phyloP scores from a whole-genome alignment of 2,888 invertebrate species.

The Tortricodes alternella region DNA sequence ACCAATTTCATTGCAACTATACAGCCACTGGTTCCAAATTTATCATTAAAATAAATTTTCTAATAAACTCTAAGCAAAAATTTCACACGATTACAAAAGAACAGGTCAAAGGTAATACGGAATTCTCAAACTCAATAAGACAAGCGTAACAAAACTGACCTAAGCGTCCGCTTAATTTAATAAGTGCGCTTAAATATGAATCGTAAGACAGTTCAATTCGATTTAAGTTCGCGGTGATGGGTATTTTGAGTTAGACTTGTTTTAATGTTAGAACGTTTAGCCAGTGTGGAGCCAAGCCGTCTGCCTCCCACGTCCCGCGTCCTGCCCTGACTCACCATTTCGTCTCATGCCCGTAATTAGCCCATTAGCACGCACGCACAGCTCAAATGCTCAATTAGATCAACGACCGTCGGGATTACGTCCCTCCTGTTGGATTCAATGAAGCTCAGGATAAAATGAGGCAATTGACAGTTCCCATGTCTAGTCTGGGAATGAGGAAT shows the following conservation, averaged over 20 bases:
- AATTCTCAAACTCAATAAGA: too few species aligned
- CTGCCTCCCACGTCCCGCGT: constrained; percentile 74
- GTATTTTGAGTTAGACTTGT: too few species aligned
- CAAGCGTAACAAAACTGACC: too few species aligned
- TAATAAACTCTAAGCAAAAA: too few species aligned
- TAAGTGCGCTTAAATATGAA: too few species aligned
- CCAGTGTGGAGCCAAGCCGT: constrained; percentile 73
- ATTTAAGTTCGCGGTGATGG: too few species aligned
- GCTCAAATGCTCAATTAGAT: constrained; percentile 79
- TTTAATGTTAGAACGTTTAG: background rate
- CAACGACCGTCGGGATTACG: constrained; percentile 75
- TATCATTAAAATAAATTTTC: too few species aligned
- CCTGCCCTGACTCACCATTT: constrained; percentile 79
- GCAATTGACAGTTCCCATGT: constrained; percentile 55
- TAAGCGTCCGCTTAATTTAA: too few species aligned
- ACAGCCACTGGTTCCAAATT: too few species aligned
- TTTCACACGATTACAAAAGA: background rate
- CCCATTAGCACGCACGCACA: constrained; percentile 80
- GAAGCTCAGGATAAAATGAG: constrained; percentile 52
- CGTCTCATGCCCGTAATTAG: constrained; percentile 76
- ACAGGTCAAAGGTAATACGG: background rate
- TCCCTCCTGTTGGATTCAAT: constrained; percentile 59
- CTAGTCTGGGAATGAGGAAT: constrained; percentile 31
- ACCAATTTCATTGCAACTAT: too few species aligned
- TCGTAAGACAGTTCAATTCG: too few species aligned